A percentile compares a stretch with the other conserved stretches of the same genome.
phyloP scores from a whole-genome alignment of 2,888 invertebrate genomes.

The Epicampocera succincta region DNA sequence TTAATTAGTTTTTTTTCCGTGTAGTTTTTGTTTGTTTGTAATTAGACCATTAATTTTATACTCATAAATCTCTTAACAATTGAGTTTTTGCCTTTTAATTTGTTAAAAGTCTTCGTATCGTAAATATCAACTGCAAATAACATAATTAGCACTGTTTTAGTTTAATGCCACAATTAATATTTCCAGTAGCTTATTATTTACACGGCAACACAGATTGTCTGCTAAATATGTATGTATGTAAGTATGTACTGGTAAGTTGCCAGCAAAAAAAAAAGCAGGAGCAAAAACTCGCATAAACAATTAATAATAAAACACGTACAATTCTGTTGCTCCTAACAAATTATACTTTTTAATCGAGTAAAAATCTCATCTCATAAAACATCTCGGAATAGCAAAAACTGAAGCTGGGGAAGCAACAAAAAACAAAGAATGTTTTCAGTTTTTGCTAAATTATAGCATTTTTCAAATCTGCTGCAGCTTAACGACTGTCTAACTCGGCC shows the following conservation, averaged over 20 bases:
- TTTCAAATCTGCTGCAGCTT: constrained; percentile 40
- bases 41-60: not conserved
- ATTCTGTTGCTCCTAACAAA: constrained; percentile 60
- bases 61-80: constrained; percentile 36
- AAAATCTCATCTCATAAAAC: constrained; percentile 50
- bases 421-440: constrained; percentile 21
- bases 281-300: constrained; percentile 59
- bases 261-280: constrained; percentile 14
- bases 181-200: constrained; percentile 32
- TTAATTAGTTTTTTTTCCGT: too few relatives aligned
- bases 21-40: too few relatives aligned
- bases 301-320: constrained; percentile 70
- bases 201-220: constrained; percentile 25
- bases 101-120: constrained; percentile 37
- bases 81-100: not conserved
- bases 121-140: constrained; percentile 64
- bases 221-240: not conserved
- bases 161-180: constrained; percentile 67
- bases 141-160: constrained; percentile 68
- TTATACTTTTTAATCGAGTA: constrained; percentile 68
- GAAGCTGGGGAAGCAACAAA: not conserved
- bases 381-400: constrained; percentile 13
- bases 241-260: too few relatives aligned
- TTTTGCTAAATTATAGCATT: constrained; percentile 30
- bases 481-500: constrained; percentile 25